These are phyloP conservation scores for Calliopum simillimum DNA, from an alignment of 2,888 invertebrate species.

Conservation along the genomic window DNA sequence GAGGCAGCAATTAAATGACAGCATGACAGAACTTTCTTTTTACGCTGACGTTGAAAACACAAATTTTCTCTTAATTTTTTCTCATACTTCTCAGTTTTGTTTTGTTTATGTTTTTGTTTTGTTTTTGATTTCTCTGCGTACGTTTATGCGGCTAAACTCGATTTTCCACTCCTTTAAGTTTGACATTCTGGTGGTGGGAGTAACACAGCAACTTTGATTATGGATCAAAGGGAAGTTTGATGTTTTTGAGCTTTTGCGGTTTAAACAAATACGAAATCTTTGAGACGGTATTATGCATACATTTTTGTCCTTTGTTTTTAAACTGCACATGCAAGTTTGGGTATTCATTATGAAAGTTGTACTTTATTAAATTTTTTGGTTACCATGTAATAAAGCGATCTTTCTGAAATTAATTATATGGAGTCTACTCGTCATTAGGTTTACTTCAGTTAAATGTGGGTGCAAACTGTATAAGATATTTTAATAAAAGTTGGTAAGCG, in stretches of 20 bases:
- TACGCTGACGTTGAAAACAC: slow-evolving; percentile 6
- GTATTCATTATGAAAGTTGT: too few relatives aligned
- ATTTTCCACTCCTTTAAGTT: slow-evolving; percentile 11
- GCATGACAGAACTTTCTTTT: slow-evolving; percentile 25
- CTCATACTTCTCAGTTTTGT: not conserved
- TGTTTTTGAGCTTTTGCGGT: not conserved
- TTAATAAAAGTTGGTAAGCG: too few relatives aligned
- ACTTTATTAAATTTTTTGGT: too few relatives aligned
- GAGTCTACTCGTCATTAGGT: too few relatives aligned
- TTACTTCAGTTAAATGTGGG: too few relatives aligned
- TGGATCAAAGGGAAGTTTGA: not conserved
- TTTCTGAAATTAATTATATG: too few relatives aligned
- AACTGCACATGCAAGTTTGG: too few relatives aligned
- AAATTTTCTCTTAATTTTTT: slow-evolving; percentile 3
- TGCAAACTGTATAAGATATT: too few relatives aligned
- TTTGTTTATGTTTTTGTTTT: not conserved
- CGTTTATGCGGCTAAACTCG: not conserved
- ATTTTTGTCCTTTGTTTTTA: too few relatives aligned
- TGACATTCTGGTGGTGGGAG: not conserved
- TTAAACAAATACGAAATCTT: too few relatives aligned
- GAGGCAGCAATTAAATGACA: slow-evolving; percentile 29
- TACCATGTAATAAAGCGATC: too few relatives aligned
- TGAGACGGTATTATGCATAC: too few relatives aligned
- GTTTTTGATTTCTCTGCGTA: not conserved
- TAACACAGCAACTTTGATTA: not conserved